Evolutionary conservation across 2,888 invertebrate genomes (phyloP).

Genomic region (Tromatobia lineatoria): DNA sequence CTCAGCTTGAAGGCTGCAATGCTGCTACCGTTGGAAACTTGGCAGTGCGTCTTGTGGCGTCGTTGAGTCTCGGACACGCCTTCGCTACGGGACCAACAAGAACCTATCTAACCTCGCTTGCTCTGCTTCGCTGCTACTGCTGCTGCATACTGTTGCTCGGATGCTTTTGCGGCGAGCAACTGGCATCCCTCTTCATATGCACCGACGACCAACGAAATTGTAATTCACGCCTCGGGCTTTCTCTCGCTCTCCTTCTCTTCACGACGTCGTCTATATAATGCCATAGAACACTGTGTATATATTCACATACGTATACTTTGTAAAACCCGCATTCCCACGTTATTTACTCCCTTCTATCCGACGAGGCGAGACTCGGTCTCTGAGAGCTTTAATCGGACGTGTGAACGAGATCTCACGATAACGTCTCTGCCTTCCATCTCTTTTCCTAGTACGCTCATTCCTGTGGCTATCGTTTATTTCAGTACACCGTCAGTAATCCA

Average conservation of each 20-base stretch:
- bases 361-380: conserved; percentile 42
- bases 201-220: conserved; percentile 76
- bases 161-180: conserved; percentile 70
- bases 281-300: background rate
- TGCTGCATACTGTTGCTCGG: conserved; percentile 48
- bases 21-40: conserved; percentile 71
- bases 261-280: conserved; percentile 18
- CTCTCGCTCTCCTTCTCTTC: background rate
- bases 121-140: conserved; percentile 22
- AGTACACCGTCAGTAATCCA: too few species aligned
- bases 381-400: conserved; percentile 58
- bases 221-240: conserved; percentile 79
- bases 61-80: conserved; percentile 82
- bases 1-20: conserved; percentile 72
- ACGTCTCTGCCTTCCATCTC: conserved; percentile 16
- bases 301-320: background rate
- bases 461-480: conserved; percentile 8
- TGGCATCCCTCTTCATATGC: conserved; percentile 74
- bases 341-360: conserved; percentile 62
- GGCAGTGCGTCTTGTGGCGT: conserved; percentile 82
- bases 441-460: background rate
- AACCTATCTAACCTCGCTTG: conserved; percentile 62
- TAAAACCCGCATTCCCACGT: conserved; percentile 40
- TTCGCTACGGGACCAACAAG: conserved; percentile 69
- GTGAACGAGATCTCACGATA: conserved; percentile 31